These are phyloP conservation scores for Lichenostomus cassidix DNA, from an alignment of 2,113 vertebrate genomes.

Conservation along the genomic window DNA sequence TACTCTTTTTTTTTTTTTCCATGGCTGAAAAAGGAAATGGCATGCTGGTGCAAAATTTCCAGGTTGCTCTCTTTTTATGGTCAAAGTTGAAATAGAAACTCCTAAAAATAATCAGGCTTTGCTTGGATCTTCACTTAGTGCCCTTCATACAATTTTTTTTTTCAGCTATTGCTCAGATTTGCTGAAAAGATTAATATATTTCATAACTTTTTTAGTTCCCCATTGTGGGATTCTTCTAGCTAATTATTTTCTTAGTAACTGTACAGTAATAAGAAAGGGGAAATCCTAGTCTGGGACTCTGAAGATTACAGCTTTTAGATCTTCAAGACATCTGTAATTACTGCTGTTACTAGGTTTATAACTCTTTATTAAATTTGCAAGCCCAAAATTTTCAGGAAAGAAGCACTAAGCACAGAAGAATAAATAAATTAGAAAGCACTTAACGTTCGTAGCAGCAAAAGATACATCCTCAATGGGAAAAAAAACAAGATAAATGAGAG, in stretches of 20 bases:
- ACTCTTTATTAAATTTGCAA: slow-evolving; percentile 47
- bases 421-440: slow-evolving; percentile 50
- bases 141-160: background rate
- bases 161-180: background rate
- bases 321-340: slow-evolving; percentile 35
- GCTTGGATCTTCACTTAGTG: background rate
- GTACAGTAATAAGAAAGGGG: background rate
- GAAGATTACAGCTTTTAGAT: slow-evolving; percentile 41
- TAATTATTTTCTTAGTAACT: slow-evolving; percentile 26
- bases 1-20: background rate
- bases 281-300: background rate
- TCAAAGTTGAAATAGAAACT: slow-evolving; percentile 16
- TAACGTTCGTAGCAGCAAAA: background rate
- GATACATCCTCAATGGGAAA: background rate
- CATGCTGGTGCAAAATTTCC: background rate
- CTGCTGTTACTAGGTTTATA: slow-evolving; percentile 21
- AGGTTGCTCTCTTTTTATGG: slow-evolving; percentile 35
- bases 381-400: slow-evolving; percentile 9
- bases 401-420: background rate
- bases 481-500: background rate
- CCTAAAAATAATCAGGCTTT: slow-evolving; percentile 41
- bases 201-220: background rate
- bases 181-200: background rate
- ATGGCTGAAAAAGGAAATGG: slow-evolving; percentile 34
- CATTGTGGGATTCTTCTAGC: background rate